Conservation (phyloP, 92 coral and sea anemone species). For the Pocillopora grandis region DNA sequence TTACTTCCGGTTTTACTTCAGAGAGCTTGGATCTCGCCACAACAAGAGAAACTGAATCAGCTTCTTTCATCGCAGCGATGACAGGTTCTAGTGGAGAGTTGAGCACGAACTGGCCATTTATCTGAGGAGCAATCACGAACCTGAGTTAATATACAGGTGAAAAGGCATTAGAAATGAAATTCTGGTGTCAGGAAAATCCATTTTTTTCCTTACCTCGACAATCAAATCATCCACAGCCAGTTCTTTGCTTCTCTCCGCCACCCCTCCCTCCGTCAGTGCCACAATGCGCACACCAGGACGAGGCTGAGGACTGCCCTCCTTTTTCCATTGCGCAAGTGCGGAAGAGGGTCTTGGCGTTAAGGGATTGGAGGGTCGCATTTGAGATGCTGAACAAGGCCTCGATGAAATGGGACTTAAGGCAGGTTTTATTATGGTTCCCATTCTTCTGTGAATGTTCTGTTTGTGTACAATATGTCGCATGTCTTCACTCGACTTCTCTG, state of each 20-base stretch:
- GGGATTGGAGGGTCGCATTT: conserved; percentile 31
- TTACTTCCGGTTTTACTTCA: conserved; percentile 27
- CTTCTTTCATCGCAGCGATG: conserved; percentile 53
- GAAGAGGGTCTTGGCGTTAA: conserved; percentile 57
- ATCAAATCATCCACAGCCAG: conserved; percentile 70
- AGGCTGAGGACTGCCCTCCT: conserved; percentile 62
- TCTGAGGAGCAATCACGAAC: conserved; percentile 37
- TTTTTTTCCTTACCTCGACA: conserved; percentile 63
- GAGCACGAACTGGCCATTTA: conserved; percentile 69
- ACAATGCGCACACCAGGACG: conserved; percentile 82
- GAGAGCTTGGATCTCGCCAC: conserved; percentile 67
- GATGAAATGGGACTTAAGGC: conserved; percentile 42
- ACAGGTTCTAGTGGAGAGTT: conserved; percentile 71
- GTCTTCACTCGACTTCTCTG: conserved; percentile 13
- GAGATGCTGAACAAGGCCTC: conserved; percentile 37
- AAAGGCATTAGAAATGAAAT: too few relatives aligned
- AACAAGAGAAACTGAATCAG: conserved; percentile 54
- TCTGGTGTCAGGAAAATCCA: too few relatives aligned
- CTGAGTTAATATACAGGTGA: neutral
- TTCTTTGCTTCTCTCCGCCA: conserved; percentile 55
- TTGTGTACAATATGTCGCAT: conserved; percentile 38
- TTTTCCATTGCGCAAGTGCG: conserved; percentile 69
- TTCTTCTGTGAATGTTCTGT: conserved; percentile 33
- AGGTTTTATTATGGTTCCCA: conserved; percentile 14
- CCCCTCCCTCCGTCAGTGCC: conserved; percentile 73